Base-by-base conservation (phyloP, 1,140 invertebrate genomes). In the Pseudomyrmex flavicornis region DNA sequence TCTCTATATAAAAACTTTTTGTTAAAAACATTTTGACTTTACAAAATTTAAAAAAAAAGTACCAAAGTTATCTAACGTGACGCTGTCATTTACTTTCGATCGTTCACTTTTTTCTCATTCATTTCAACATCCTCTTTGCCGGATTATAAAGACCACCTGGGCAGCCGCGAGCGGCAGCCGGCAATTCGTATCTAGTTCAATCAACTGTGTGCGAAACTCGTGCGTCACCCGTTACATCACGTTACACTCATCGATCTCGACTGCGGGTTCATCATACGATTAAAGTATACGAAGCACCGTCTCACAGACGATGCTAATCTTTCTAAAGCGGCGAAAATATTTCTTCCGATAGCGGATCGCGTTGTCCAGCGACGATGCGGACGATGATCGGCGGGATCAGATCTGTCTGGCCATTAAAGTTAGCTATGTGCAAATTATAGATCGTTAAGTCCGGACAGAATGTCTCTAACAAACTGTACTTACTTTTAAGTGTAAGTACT, bases 161-260 rank as follows among this genome's bases (percentile, higher is more conserved):
- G 7, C 54, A 58, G 69, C 48, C 35, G 35, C 46, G 12, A 4
- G 20, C n/a, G 20, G 56, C 56, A 82, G 54, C 26, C 56, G 46
- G 17, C 56, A 70, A 59, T 59, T 56, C 66, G 77, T 46, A 52
- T 46, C 48, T 82, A 54, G 26, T 46, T 52, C 26, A 75, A 63
- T 75, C 70, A 62, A 56, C 17, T 7, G 35, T 59, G 58, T 65
- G 58, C 46, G 26, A 82, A 82, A 72, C 68, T 50, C 54, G 12
- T 22, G 44, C 76, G 35, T 35, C 76, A 70, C 56, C 54, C 54
- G 44, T 69, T 79, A 73, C 12, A 82, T 73, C 65, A 35, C 44
- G 52, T 83, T 52, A 76, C 59, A 26, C 59, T 26, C 35, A 59
- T 65, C 80, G 72, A 73, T 70, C 68, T 73, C 68, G 48, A 2